Conservation (phyloP, 2,797 vertebrate species). For the Todus mexicanus region DNA sequence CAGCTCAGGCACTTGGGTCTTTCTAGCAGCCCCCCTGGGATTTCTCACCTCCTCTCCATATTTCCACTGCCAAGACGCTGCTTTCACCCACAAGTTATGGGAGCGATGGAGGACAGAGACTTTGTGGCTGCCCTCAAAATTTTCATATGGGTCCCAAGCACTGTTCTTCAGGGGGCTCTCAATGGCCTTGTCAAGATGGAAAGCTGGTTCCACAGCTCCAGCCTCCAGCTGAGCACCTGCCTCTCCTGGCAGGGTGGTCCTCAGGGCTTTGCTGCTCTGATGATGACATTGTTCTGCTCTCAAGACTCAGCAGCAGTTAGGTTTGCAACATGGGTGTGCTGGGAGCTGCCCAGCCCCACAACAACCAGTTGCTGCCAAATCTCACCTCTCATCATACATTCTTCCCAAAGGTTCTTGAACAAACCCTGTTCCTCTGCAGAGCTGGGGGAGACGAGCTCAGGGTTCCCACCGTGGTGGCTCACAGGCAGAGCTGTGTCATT, state of each 20-base stretch:
- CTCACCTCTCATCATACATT: accelerated
- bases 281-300: accelerated
- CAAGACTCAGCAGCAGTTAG: not conserved
- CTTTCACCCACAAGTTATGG: not conserved
- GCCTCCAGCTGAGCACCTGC: not conserved
- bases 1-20: not conserved
- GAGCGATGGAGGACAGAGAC: not conserved
- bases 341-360: not conserved
- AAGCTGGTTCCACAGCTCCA: not conserved
- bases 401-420: not conserved
- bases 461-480: not conserved
- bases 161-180: not conserved
- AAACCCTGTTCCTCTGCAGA: not conserved
- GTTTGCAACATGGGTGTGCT: not conserved
- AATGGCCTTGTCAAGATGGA: accelerated
- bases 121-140: not conserved
- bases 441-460: not conserved
- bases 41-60: not conserved
- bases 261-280: not conserved
- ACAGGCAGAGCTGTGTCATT: not conserved
- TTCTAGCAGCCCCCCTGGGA: not conserved
- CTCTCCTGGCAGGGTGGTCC: not conserved
- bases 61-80: not conserved
- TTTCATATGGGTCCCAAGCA: not conserved
- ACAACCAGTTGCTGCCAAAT: not conserved